Base-by-base conservation (phyloP, 2,888 invertebrate genomes). In the Ernsta delagoae region DNA sequence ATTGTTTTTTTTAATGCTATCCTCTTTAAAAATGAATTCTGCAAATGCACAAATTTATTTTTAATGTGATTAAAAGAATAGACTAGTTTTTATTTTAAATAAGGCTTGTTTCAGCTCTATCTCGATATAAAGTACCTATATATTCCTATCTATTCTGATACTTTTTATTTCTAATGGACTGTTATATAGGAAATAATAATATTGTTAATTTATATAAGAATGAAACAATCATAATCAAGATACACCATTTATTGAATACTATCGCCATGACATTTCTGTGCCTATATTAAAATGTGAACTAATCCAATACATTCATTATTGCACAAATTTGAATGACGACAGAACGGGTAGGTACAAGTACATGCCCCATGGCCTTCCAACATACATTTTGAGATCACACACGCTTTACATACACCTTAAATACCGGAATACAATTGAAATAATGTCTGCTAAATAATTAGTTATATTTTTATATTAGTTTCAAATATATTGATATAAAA, bases 401-500 rank as follows among this genome's bases (percentile, higher is more conserved):
- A 81, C 84, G 82, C 81, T 75, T 77, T 81, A 79, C 78, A 76
- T 75, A 81, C 84, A 82, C 81, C 74, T 77, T 81, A 79, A 78
- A 76, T 75, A 77, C 77, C 74, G 78, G 81, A 83, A 84, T 86
- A 86, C 81, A 86, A 84, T 84, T 83, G 75, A 79, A 81, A 84
- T 66, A 79, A 81, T 77, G 78, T 77, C 79, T 83, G 84, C 79
- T 83, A 84, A 68, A 71, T 76, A 80, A 78, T 78, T 82, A 82
- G 72, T 45, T 45, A n/a, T 50, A 79, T 79, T 66, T 83, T 86
- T 86, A 88, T 86, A 89, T 88, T 87, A 88, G 80, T 82, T 85
- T 83, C 81, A 82, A 80, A 89, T 88, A 89, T 85, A 89, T 90
- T 88, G 87, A 90, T 90, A 89, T 86, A 88, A 89, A 89, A 88